Evolutionary conservation across 2,888 invertebrate genomes (phyloP).

Genomic region (Euplagia quadripunctaria): DNA sequence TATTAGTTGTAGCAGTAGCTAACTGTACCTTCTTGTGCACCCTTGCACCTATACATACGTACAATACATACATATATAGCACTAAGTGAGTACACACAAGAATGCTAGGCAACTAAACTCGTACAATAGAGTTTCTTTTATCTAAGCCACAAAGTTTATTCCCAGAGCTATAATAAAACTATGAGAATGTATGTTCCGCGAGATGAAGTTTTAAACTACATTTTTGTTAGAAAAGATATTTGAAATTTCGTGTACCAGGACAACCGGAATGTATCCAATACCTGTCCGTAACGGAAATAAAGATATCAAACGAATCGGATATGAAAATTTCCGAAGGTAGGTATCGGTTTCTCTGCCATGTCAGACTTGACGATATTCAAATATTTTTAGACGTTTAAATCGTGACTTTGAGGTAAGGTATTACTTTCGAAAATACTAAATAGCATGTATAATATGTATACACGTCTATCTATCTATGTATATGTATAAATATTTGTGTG

Average conservation of each 20-base stretch:
- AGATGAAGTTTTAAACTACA: constrained; percentile 40
- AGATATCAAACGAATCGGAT: constrained; percentile 10
- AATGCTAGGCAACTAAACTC: constrained; percentile 46
- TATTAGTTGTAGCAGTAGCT: too few relatives aligned
- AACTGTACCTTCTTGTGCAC: neutral
- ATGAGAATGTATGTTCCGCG: constrained; percentile 46
- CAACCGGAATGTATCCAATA: constrained; percentile 8
- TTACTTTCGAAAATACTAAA: too few relatives aligned
- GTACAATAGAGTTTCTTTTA: constrained; percentile 50
- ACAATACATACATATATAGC: neutral
- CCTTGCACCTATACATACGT: neutral
- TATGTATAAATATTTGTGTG: too few relatives aligned
- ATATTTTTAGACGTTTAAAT: neutral
- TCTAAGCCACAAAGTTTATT: constrained; percentile 51
- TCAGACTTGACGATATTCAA: neutral
- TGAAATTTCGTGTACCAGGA: neutral
- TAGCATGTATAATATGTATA: too few relatives aligned
- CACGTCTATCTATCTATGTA: too few relatives aligned
- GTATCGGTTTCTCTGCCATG: constrained; percentile 3
- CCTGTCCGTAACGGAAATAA: constrained; percentile 16
- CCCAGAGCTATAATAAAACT: constrained; percentile 55
- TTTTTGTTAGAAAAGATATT: constrained; percentile 32
- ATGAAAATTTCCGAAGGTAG: constrained; percentile 9
- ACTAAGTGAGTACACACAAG: neutral
- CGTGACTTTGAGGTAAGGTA: neutral